Base-by-base conservation (phyloP, 2,797 vertebrate genomes). In the Psittacula echo region DNA sequence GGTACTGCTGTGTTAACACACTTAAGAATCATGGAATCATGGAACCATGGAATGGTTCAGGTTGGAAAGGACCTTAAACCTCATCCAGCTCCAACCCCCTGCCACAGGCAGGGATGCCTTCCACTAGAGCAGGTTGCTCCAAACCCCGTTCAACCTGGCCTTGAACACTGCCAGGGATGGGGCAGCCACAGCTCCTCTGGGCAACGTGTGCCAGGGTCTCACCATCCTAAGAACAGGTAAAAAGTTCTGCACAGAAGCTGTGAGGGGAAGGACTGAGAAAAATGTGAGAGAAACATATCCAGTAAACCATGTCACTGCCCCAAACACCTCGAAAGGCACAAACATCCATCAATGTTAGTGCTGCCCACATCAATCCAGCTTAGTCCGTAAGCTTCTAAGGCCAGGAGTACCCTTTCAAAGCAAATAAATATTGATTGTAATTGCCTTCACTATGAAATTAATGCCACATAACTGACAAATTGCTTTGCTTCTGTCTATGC, bases 61-160 rank as follows among this genome's bases (percentile, higher is more conserved):
- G 22, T 9, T 34, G 9, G 56, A 58, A 58, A 3, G 22, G 9
- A 58, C n/a, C n/a, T 58, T 24, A 58, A 58, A 58, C 9, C 13
- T 34, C 32, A 23, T 23, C n/a, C n/a, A 34, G n/a, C 16, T 58
- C 56, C n/a, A 58, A 7, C 9, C 4, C 20, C n/a, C 22, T 34
- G 22, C n/a, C 22, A 34, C 1, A 0, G n/a, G n/a, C n/a, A 58
- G 22, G 14, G 22, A 11, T 7, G 1, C n/a, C 22, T 58, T 58
- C n/a, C n/a, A 34, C 56, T 34, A 10, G 56, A 34, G 21, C n/a
- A 34, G 14, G 4, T 16, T 34, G n/a, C 56, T 34, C n/a, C n/a
- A 58, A 58, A 14, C n/a, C 56, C 14, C 13, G 7, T 34, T 22
- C n/a, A 34, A 58, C 9, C 56, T 58, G 22, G 56, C 54, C 54